These are phyloP conservation scores for Chouioia cunea DNA, from an alignment of 2,888 invertebrate genomes.

Conservation along the genomic window DNA sequence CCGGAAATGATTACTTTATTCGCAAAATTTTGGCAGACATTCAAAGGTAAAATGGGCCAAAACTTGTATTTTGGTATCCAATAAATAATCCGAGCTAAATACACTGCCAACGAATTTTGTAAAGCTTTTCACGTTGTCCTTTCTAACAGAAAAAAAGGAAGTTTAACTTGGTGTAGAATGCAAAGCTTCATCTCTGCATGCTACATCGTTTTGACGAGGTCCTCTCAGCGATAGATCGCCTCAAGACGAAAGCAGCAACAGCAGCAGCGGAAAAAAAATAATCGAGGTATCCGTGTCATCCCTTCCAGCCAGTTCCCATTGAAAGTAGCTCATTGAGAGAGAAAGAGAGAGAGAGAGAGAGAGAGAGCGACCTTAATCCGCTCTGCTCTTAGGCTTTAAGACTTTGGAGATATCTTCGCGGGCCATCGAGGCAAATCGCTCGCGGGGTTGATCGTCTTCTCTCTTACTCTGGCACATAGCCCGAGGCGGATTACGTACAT, in stretches of 20 bases:
- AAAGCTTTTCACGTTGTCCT: background rate
- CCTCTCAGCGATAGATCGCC: no score
- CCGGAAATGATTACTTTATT: no score
- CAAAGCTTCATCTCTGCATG: no score
- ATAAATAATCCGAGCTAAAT: no score
- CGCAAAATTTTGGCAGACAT: no score
- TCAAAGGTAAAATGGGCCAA: no score
- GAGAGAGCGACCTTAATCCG: constrained; percentile 44
- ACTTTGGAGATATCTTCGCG: constrained; percentile 44
- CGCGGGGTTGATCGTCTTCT: constrained; percentile 51
- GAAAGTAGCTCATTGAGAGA: constrained; percentile 48
- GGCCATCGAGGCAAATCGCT: constrained; percentile 51
- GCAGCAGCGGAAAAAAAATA: constrained; percentile 5
- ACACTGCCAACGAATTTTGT: no score
- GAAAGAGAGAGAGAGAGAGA: background rate
- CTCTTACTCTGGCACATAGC: constrained; percentile 53
- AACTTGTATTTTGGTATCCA: no score
- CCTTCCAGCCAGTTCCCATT: constrained; percentile 33
- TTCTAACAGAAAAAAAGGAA: background rate
- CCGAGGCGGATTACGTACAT: constrained; percentile 9
- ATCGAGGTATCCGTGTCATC: constrained; percentile 20
- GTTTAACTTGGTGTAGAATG: no score
- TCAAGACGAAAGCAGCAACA: no score
- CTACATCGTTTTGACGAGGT: no score
- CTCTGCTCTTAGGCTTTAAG: constrained; percentile 44